Conservation (phyloP, 1,140 invertebrate species). For the Calliphora vicina region DNA sequence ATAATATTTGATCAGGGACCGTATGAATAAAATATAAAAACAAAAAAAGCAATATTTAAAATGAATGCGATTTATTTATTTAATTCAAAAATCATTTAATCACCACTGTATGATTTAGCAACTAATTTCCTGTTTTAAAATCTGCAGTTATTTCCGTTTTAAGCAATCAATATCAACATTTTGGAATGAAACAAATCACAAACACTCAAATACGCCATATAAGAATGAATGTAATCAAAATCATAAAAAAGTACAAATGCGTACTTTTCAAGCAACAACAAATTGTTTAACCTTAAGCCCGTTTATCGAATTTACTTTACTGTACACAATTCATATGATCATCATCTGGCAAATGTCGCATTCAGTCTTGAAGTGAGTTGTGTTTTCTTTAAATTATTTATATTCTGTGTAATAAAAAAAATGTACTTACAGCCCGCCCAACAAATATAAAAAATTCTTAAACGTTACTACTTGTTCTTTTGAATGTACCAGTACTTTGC, state of each 20-base stretch:
- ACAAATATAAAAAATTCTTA: background rate
- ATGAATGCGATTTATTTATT: too few relatives aligned
- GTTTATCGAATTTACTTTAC: too few relatives aligned
- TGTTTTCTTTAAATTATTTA: background rate
- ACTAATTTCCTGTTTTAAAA: too few relatives aligned
- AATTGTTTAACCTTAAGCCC: too few relatives aligned
- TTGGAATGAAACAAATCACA: background rate
- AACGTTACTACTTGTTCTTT: background rate
- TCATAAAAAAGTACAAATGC: too few relatives aligned
- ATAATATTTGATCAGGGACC: background rate
- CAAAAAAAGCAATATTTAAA: background rate
- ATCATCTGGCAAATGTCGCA: too few relatives aligned
- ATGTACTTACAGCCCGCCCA: background rate
- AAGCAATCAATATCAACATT: background rate
- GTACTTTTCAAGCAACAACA: too few relatives aligned
- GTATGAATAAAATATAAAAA: slow-evolving; percentile 8
- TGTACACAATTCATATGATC: too few relatives aligned
- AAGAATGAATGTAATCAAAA: too few relatives aligned
- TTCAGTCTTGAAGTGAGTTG: too few relatives aligned
- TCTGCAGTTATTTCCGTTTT: too few relatives aligned
- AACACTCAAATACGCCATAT: background rate
- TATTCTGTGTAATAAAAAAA: background rate
- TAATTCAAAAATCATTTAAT: background rate
- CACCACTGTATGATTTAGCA: too few relatives aligned
- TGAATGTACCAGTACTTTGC: background rate